Base-by-base conservation (phyloP, 2,113 vertebrate species). In the Desmodus rotundus region DNA sequence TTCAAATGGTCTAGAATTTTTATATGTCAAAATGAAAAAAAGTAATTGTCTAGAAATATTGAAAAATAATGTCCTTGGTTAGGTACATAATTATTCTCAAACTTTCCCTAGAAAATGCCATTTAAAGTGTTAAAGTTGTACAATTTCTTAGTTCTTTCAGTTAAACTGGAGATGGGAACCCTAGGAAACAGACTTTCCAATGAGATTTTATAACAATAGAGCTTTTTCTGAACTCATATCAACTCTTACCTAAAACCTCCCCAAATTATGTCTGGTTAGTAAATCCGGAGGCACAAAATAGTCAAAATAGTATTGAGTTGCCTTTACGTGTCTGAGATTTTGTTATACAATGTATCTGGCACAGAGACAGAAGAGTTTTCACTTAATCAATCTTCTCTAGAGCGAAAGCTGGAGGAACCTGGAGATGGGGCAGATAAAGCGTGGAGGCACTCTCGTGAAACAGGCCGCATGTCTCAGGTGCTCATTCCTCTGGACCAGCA, bases 1-100 rank as follows among this genome's bases (percentile, higher is more conserved):
- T 96, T 96, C 84, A 95, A 28, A 84, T 38, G 61, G 84, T 84
- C 95, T 93, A 76, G 94, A 83, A 91, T 73, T 78, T 78, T 95
- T 80, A 67, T 61, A 43, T 92, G 56, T 78, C 83, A 76, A 93
- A 87, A 72, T 72, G 38, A 93, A 92, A 19, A 61, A 68, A 84
- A 92, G 22, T 19, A 77, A 89, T 84, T 87, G 89, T 33, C 76
- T 50, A 52, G 84, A 93, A 76, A 70, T n/a, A 87, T 33, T 89
- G n/a, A 63, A n/a, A 92, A 95, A 54, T 84, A 26, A n/a, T 47
- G 3, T 87, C 41, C 33, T 87, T 80, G 43, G 12, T 45, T 31
- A 56, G 50, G 67, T 92, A 2, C 22, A 4, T 65, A 52, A n/a
- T 80, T 38, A 6, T 52, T 58, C 83, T 78, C n/a, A 74, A 24